Evolutionary conservation across 2,888 invertebrate genomes (phyloP).

Genomic region (Xanthorhoe designata): DNA sequence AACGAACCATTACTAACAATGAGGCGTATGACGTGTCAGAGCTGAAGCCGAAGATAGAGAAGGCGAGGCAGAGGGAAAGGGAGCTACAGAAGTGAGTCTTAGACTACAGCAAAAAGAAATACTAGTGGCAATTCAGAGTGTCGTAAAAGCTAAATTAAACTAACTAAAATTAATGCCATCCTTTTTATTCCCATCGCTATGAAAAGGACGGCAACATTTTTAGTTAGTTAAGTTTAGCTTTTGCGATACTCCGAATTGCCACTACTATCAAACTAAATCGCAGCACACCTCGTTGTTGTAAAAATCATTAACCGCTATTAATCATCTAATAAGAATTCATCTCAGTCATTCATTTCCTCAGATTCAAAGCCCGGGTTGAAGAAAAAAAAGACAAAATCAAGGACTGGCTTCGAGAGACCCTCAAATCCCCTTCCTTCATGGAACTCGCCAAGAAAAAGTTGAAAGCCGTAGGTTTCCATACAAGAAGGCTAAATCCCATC

Average conservation of each 20-base stretch:
- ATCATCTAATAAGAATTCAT: too few relatives aligned
- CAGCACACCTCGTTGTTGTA: too few relatives aligned
- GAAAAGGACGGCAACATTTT: too few relatives aligned
- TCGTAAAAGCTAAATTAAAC: too few relatives aligned
- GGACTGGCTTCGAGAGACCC: constrained; percentile 71
- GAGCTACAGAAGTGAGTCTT: constrained; percentile 68
- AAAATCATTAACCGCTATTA: too few relatives aligned
- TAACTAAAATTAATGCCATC: too few relatives aligned
- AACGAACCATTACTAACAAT: constrained; percentile 62
- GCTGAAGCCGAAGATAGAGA: constrained; percentile 66
- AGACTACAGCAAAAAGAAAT: too few relatives aligned
- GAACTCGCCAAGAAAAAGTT: constrained; percentile 74
- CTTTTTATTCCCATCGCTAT: too few relatives aligned
- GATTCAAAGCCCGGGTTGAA: constrained; percentile 75
- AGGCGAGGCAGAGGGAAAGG: constrained; percentile 66
- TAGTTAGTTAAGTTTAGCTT: too few relatives aligned
- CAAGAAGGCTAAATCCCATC: constrained; percentile 29
- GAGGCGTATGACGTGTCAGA: constrained; percentile 66
- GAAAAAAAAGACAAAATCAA: constrained; percentile 78
- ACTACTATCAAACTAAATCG: too few relatives aligned
- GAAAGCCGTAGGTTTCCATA: constrained; percentile 61
- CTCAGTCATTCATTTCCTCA: constrained; percentile 37
- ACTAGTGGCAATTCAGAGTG: too few relatives aligned
- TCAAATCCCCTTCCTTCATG: constrained; percentile 71
- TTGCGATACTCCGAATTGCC: too few relatives aligned